Conservation (phyloP, 2,888 invertebrate genomes). For the Chironomus tentans region DNA sequence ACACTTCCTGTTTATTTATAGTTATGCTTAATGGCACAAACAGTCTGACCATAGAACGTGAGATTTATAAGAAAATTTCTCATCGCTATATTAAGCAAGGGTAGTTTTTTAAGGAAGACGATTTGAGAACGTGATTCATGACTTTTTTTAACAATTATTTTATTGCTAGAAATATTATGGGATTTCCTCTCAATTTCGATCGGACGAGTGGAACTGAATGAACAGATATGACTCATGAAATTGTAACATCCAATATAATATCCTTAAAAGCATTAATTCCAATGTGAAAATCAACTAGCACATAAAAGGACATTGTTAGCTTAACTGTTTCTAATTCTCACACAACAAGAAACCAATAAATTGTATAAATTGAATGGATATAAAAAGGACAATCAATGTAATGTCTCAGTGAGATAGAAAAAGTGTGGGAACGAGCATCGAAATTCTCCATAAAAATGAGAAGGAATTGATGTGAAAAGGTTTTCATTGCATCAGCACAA, state of each 20-base stretch:
- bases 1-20: slow-evolving; percentile 21
- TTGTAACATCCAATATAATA: too few relatives aligned
- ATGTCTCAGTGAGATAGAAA: neutral
- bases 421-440: neutral
- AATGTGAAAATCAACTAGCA: neutral
- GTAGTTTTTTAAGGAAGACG: neutral
- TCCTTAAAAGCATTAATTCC: neutral
- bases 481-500: slow-evolving; percentile 2
- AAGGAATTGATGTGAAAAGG: neutral
- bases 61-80: neutral
- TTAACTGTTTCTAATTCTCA: neutral
- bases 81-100: neutral
- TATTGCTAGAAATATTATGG: too few relatives aligned
- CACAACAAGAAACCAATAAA: neutral
- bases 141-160: too few relatives aligned
- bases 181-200: neutral
- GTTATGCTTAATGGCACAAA: neutral
- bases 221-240: too few relatives aligned
- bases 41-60: neutral
- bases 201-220: too few relatives aligned
- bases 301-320: too few relatives aligned
- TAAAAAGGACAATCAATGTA: slow-evolving; percentile 6
- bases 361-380: neutral
- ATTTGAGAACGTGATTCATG: neutral
- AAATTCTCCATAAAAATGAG: neutral